Percentiles rank a stretch among this genome's conserved stretches.
phyloP scores from a whole-genome alignment of 2,113 vertebrate species.

The Bothrops jararaca region DNA sequence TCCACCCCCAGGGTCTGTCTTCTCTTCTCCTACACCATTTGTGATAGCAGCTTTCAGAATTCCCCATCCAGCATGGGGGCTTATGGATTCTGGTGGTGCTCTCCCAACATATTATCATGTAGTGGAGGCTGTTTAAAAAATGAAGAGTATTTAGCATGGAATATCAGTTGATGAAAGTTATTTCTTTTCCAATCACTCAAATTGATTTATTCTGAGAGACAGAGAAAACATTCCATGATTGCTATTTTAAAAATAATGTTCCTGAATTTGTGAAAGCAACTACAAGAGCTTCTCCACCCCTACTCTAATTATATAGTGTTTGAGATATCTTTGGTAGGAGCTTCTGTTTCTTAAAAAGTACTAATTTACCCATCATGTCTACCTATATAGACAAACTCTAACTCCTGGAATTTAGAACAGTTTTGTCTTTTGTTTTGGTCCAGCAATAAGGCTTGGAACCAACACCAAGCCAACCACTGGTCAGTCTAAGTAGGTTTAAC shows the following conservation, averaged over 20 bases:
- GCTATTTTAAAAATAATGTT: neutral
- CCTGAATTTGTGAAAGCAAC: neutral
- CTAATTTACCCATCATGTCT: neutral
- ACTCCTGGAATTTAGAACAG: neutral
- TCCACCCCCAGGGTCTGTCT: neutral
- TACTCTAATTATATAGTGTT: neutral
- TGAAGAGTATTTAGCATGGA: neutral
- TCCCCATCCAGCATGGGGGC: neutral
- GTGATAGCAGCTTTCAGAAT: neutral
- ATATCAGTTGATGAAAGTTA: neutral
- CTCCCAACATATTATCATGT: neutral
- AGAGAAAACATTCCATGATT: neutral
- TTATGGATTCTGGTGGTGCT: neutral
- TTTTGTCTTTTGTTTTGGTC: neutral
- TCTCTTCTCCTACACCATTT: neutral
- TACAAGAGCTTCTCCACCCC: neutral
- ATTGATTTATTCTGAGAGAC: neutral
- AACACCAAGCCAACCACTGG: neutral
- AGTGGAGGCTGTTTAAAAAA: neutral
- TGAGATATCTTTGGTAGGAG: neutral
- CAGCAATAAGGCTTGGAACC: neutral
- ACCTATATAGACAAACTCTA: neutral
- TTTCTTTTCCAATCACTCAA: neutral
- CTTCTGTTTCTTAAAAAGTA: neutral
- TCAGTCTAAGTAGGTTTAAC: neutral